Evolutionary conservation across 2,797 vertebrate genomes (phyloP).

Genomic region (Girardinus metallicus): DNA sequence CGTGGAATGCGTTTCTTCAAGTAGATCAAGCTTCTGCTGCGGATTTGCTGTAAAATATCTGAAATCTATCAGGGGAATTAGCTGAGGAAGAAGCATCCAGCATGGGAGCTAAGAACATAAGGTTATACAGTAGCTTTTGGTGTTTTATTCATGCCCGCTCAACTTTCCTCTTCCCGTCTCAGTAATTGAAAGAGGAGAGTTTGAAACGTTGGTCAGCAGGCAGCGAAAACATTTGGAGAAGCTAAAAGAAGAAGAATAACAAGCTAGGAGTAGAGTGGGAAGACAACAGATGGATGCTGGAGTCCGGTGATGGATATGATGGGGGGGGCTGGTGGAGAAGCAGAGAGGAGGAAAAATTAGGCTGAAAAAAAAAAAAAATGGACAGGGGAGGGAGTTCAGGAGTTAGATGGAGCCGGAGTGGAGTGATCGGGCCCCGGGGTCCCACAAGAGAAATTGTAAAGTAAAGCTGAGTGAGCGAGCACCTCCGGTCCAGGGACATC

Average conservation of each 20-base stretch:
- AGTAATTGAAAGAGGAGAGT: constrained; percentile 75
- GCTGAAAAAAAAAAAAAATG: constrained; percentile 47
- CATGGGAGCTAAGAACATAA: constrained; percentile 12
- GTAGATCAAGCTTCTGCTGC: constrained; percentile 23
- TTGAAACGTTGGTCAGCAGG: constrained; percentile 71
- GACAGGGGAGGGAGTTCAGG: constrained; percentile 48
- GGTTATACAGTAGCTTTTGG: constrained; percentile 43
- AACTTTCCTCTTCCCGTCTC: constrained; percentile 42
- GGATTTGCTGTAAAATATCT: constrained; percentile 9
- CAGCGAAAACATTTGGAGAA: constrained; percentile 73
- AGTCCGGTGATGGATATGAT: constrained; percentile 68
- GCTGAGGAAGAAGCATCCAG: constrained; percentile 8
- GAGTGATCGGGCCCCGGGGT: constrained; percentile 84
- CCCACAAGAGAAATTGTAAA: constrained; percentile 93
- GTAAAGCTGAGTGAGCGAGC: constrained; percentile 94
- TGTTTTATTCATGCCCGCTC: constrained; percentile 40
- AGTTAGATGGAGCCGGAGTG: constrained; percentile 85
- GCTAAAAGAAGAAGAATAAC: constrained; percentile 74
- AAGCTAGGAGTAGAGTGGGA: constrained; percentile 42
- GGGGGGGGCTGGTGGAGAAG: constrained; percentile 50
- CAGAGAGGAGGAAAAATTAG: constrained; percentile 57
- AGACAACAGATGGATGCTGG: constrained; percentile 68
- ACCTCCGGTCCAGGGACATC: constrained; percentile 88
- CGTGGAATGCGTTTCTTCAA: constrained; percentile 19
- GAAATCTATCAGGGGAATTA: constrained; percentile 24